Percentiles rank a stretch among this genome's conserved stretches.
These are phyloP conservation scores for Alectoris magna DNA, from an alignment of 2,797 vertebrate species.

Conservation along the genomic window DNA sequence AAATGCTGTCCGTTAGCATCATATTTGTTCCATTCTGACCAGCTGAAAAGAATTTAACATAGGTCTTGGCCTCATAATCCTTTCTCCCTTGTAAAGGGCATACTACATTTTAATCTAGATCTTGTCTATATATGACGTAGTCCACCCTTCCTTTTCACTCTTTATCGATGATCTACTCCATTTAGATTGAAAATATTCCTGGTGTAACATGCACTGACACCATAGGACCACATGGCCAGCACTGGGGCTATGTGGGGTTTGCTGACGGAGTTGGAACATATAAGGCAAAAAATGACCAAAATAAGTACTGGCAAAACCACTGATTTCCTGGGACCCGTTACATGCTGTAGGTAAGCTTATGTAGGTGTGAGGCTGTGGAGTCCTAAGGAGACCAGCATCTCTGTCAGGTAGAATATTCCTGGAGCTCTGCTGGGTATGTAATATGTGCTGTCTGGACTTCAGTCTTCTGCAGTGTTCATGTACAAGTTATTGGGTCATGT, in stretches of 20 bases:
- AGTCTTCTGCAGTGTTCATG: background rate
- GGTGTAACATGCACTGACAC: background rate
- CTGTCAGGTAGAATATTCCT: background rate
- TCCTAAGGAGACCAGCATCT: background rate
- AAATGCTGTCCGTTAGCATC: background rate
- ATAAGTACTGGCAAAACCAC: background rate
- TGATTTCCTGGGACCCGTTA: accelerated
- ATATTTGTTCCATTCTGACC: background rate
- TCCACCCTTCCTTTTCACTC: background rate
- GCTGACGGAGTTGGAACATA: background rate
- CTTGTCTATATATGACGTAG: background rate
- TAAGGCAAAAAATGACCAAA: background rate
- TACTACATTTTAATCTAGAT: background rate
- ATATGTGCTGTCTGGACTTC: background rate
- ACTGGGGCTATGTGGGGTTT: background rate
- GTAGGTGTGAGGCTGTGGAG: background rate
- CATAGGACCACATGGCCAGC: background rate
- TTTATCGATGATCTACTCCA: background rate
- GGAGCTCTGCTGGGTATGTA: background rate
- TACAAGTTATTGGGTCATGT: background rate
- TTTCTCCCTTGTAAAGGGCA: accelerated
- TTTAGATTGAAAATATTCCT: background rate
- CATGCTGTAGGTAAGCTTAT: accelerated
- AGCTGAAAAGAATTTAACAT: background rate
- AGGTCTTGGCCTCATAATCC: accelerated